Conservation (phyloP, 2,113 vertebrate species). For the Prunella himalayana region DNA sequence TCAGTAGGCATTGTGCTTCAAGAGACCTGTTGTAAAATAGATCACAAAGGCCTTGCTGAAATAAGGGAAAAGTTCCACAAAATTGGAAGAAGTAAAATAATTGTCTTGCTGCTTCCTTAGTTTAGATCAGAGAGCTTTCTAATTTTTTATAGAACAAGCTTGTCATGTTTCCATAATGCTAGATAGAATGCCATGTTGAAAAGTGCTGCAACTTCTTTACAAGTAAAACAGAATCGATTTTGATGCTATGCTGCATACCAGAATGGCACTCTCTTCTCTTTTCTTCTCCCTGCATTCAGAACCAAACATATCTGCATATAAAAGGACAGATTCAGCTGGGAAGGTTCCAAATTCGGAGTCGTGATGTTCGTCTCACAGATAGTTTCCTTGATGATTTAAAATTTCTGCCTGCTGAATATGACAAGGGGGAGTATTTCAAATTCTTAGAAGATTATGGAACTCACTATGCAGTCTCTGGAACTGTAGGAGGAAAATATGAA, state of each 20-base stretch:
- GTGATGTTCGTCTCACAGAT: constrained; percentile 63
- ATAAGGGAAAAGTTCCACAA: not conserved
- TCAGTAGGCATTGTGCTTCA: accelerated
- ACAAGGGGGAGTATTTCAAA: constrained; percentile 86
- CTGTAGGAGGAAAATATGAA: constrained; percentile 85
- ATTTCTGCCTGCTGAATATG: constrained; percentile 79
- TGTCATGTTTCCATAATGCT: not conserved
- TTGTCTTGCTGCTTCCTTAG: not conserved
- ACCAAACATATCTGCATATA: constrained; percentile 72
- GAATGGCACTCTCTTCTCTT: constrained; percentile 24
- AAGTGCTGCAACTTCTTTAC: not conserved
- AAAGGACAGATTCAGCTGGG: constrained; percentile 82
- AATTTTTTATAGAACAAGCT: not conserved
- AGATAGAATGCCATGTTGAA: not conserved
- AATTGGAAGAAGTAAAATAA: not conserved
- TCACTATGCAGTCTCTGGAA: constrained; percentile 84
- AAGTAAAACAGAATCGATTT: not conserved
- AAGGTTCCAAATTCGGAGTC: constrained; percentile 80
- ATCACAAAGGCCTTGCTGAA: not conserved
- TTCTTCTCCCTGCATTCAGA: constrained; percentile 29
- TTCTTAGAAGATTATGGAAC: constrained; percentile 92
- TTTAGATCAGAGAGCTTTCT: not conserved
- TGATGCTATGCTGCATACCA: not conserved
- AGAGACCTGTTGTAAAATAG: not conserved
- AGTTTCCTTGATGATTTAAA: constrained; percentile 79